Evolutionary conservation across 2,888 invertebrate species (phyloP), one percentile per base, ranked within the genome.

Genomic region (Lithodes maja): DNA sequence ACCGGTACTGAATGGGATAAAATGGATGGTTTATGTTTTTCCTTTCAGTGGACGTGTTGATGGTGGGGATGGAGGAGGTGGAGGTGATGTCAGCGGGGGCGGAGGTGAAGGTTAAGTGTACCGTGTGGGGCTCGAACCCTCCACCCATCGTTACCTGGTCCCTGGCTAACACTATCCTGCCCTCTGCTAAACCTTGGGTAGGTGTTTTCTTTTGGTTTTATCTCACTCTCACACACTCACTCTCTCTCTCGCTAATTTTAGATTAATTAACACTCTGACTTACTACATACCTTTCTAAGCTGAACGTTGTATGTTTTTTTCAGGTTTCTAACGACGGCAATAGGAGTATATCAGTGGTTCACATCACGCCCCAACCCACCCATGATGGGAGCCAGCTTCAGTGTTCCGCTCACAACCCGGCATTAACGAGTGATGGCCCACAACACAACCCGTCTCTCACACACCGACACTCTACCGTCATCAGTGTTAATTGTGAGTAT

Each of bases 111-210:
- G 33, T 33, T 33, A 33, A 33, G 33, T 33, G 33, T 33, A 90
- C 86, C 12, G 91, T 90, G 5, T 91, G 91, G 91, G 91, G 91
- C 2, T 90, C 91, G n/a, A 75, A 82, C 69, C 91, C 91, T 2
- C 90, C 85, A n/a, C 89, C 91, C 74, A 77, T 55, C 68, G 75
- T 91, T 68, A 86, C 84, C 54, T 91, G 90, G 89, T 71, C 75
- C 54, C 81, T 86, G 50, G 89, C 1, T n/a, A n/a, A n/a, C n/a
- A n/a, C n/a, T n/a, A n/a, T n/a, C n/a, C n/a, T n/a, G n/a, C n/a
- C n/a, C n/a, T 77, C 74, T 1, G 77, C 82, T 50, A 82, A 82
- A 9, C 74, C 68, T 2, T 86, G 86, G 81, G 86, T 86, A 17
- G 77, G 86, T n/a, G 68, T 61, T 61, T 12, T 61, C 68, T 61